These are phyloP conservation scores for Aplysina aerophoba DNA, from an alignment of 37 sponge, comb jelly and placozoan species.

Conservation along the genomic window DNA sequence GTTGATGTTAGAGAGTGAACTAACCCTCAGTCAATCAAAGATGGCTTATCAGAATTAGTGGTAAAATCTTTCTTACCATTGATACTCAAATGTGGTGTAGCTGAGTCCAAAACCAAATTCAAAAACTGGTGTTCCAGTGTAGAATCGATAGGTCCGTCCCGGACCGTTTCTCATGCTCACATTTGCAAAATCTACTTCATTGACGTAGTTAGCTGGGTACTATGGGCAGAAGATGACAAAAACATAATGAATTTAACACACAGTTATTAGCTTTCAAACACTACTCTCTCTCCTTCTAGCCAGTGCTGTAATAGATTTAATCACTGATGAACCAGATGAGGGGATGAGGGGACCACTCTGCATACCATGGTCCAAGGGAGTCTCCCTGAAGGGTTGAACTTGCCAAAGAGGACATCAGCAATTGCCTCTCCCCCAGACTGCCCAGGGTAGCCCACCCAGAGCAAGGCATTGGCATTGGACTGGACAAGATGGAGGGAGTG, in stretches of 20 bases:
- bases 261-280: too few relatives aligned
- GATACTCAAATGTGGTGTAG: constrained; percentile 65
- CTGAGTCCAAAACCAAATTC: constrained; percentile 79
- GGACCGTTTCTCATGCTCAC: constrained; percentile 73
- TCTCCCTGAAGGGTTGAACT: constrained; percentile 75
- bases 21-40: too few relatives aligned
- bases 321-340: too few relatives aligned
- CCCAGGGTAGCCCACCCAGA: constrained; percentile 84
- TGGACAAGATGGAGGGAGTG: background rate
- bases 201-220: constrained; percentile 81
- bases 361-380: constrained; percentile 80
- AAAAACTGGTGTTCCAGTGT: constrained; percentile 70
- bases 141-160: constrained; percentile 84
- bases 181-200: constrained; percentile 66
- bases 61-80: constrained; percentile 45
- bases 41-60: too few relatives aligned
- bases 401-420: constrained; percentile 78
- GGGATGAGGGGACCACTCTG: background rate
- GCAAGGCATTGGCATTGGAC: constrained; percentile 66
- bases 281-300: too few relatives aligned
- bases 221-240: background rate
- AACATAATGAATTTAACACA: background rate
- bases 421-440: constrained; percentile 83
- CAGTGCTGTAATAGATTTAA: too few relatives aligned
- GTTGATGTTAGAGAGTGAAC: too few relatives aligned